These are phyloP conservation scores for Deilephila elpenor DNA, from an alignment of 2,888 invertebrate genomes.

Conservation along the genomic window DNA sequence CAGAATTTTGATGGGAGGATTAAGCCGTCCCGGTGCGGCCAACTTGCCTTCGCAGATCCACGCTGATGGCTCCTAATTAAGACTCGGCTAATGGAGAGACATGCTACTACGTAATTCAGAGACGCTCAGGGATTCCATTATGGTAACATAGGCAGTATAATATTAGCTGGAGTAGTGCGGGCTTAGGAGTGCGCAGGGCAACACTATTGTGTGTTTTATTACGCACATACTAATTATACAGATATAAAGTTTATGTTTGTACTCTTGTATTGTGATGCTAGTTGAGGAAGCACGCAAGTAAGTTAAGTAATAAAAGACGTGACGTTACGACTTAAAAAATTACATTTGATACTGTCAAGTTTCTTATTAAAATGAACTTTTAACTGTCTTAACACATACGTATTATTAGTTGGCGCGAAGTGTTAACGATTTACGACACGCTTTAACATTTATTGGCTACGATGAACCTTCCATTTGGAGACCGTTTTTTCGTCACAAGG, in stretches of 20 bases:
- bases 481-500: no score
- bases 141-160: slow-evolving; percentile 40
- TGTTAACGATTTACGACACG: no score
- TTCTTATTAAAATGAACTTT: no score
- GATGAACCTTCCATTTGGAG: no score
- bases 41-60: slow-evolving; percentile 68
- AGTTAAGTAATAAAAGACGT: neutral
- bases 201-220: slow-evolving; percentile 19
- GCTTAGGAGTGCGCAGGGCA: slow-evolving; percentile 19
- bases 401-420: no score
- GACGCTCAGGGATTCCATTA: slow-evolving; percentile 50
- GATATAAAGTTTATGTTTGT: slow-evolving; percentile 6
- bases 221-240: slow-evolving; percentile 14
- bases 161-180: slow-evolving; percentile 39
- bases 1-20: slow-evolving; percentile 73
- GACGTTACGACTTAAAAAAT: neutral
- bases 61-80: slow-evolving; percentile 71
- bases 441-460: no score
- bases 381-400: no score
- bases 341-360: neutral
- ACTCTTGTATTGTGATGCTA: neutral
- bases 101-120: slow-evolving; percentile 56
- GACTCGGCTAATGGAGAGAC: slow-evolving; percentile 68
- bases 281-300: neutral
- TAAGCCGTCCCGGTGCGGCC: slow-evolving; percentile 62